Conservation (phyloP, 2,888 invertebrate species). For the Pomacea canaliculata region DNA sequence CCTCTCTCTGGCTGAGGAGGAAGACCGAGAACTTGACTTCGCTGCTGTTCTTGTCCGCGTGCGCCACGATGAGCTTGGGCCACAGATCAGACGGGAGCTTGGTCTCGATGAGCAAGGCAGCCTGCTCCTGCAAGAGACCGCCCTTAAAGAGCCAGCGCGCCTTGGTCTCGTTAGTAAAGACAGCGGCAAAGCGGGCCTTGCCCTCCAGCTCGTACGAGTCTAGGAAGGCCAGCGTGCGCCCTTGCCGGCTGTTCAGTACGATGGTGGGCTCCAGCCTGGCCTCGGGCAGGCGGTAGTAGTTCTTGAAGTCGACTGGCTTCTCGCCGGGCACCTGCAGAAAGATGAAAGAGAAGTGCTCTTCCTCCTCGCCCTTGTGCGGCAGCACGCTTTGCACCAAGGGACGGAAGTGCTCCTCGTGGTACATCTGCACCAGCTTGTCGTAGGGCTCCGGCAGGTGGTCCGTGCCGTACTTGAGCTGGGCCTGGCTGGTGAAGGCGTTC, state of each 20-base stretch:
- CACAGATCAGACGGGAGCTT: constrained; percentile 46
- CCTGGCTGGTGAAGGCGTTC: constrained; percentile 44
- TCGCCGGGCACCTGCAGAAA: constrained; percentile 45
- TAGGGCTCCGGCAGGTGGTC: constrained; percentile 57
- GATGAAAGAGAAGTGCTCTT: constrained; percentile 58
- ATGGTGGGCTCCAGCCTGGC: constrained; percentile 46
- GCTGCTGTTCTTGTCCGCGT: constrained; percentile 12
- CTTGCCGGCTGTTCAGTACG: constrained; percentile 41
- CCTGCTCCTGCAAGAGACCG: constrained; percentile 39
- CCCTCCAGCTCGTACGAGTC: constrained; percentile 54
- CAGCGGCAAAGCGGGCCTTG: constrained; percentile 58
- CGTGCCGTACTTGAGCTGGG: constrained; percentile 54
- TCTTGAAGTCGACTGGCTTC: constrained; percentile 45
- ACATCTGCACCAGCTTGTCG: constrained; percentile 53
- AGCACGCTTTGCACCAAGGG: constrained; percentile 57
- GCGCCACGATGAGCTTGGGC: constrained; percentile 54
- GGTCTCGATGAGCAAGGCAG: constrained; percentile 41
- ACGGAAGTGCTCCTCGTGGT: constrained; percentile 54
- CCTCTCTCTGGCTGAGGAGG: neutral
- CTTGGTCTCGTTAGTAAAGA: constrained; percentile 52
- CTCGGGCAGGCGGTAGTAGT: constrained; percentile 49
- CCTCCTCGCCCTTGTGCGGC: constrained; percentile 47
- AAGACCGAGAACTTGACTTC: constrained; percentile 27
- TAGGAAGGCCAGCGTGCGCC: constrained; percentile 52
- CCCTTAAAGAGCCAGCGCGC: constrained; percentile 52